Evolutionary conservation across 2,888 invertebrate species (phyloP), one percentile per base, ranked within the genome.

Genomic region (Eristalinus sepulchralis): DNA sequence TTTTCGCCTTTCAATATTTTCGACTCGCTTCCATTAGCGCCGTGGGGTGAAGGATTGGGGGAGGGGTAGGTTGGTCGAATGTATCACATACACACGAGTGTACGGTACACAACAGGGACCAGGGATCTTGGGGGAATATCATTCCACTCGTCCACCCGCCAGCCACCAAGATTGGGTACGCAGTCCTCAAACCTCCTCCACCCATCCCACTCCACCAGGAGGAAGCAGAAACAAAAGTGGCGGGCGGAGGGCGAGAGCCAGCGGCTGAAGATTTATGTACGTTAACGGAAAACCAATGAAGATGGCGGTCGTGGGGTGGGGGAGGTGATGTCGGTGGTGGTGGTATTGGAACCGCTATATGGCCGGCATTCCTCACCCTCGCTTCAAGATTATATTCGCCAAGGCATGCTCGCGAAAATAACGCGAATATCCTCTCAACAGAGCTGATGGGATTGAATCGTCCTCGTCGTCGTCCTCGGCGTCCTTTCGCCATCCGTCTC

Each of bases 251-350:
- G 33, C 68, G 64, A 68, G 68, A 36, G 31, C 64, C 36, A 47
- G 79, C 75, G 83, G 83, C 75, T 86, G 73, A 83, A 83, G 83
- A 86, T 86, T 86, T 86, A 86, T 86, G 86, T 86, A 83, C 86
- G 83, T 71, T 83, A 86, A 83, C 83, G 83, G 73, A 83, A 86
- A 86, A 83, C 83, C 86, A 83, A 83, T 86, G 86, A 83, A 86
- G 85, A 77, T 68, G 77, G 77, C 60, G 64, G 39, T 66, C 67
- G 36, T 39, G 36, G n/a, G n/a, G n/a, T n/a, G n/a, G n/a, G n/a
- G n/a, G n/a, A n/a, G n/a, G n/a, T n/a, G 85, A 77, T 68, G 77
- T 68, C 60, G 64, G 47, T 47, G n/a, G 31, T 67, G 81, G 57
- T 70, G 57, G 81, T 81, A 79, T 83, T 83, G 86, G 86, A 86